phyloP scores from a whole-genome alignment of 1,140 invertebrate species.

The Sipha flava region DNA sequence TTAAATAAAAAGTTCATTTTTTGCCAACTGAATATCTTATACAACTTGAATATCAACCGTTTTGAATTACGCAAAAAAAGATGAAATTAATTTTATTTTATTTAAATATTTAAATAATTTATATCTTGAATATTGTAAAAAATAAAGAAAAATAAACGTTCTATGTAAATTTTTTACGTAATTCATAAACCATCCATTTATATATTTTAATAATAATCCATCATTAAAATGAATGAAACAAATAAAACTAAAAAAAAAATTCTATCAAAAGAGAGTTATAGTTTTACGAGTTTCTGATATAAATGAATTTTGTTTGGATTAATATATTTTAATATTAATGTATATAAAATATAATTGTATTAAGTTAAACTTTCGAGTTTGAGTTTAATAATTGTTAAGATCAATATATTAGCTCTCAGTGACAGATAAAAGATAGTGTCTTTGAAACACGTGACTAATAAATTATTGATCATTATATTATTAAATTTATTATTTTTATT shows the following conservation, averaged over 20 bases:
- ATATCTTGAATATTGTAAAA: not conserved
- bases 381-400: no score
- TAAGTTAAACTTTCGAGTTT: no score
- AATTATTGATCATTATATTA: no score
- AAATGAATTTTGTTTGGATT: no score
- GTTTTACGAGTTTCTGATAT: not conserved
- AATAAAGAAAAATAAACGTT: not conserved
- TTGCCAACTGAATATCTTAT: not conserved
- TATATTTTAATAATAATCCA: not conserved
- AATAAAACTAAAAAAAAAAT: not conserved
- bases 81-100: slow-evolving; percentile 7
- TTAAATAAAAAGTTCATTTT: slow-evolving; percentile 1
- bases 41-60: not conserved
- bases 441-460: no score
- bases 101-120: slow-evolving; percentile 15
- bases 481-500: no score
- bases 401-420: no score
- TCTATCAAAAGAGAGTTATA: not conserved
- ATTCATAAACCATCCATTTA: not conserved
- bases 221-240: not conserved
- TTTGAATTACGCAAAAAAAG: not conserved
- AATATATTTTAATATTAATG: no score
- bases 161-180: not conserved
- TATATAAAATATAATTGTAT: no score
- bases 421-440: no score